A percentile compares a stretch with the other conserved stretches of the same genome.
Evolutionary conservation across 2,888 invertebrate genomes (phyloP).

Genomic region (Eupithecia vulgata): DNA sequence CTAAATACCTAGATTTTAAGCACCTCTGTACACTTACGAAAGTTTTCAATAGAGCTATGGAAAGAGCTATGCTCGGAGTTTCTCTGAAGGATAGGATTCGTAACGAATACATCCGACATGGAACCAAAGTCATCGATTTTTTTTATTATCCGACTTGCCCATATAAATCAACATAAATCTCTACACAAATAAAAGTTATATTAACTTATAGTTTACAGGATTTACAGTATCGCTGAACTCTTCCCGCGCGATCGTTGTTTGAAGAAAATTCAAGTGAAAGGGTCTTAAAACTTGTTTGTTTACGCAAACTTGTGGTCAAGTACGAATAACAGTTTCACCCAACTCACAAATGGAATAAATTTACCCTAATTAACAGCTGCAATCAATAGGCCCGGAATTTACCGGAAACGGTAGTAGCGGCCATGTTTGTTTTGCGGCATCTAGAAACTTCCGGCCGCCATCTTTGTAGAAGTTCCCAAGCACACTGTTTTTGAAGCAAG

Average conservation of each 20-base stretch:
- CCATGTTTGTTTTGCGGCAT: slow-evolving; percentile 48
- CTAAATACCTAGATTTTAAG: too few species aligned
- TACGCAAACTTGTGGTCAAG: background rate
- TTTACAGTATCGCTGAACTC: background rate
- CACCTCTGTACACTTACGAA: too few species aligned
- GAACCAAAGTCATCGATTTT: too few species aligned
- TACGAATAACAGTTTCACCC: background rate
- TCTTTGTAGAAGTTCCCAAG: slow-evolving; percentile 46
- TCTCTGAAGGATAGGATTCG: too few species aligned
- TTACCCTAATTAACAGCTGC: slow-evolving; percentile 12
- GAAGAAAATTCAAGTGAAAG: background rate
- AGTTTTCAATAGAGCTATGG: too few species aligned
- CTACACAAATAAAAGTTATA: too few species aligned
- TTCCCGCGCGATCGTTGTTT: background rate
- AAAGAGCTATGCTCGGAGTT: too few species aligned
- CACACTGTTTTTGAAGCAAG: slow-evolving; percentile 57
- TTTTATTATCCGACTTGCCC: too few species aligned
- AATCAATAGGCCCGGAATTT: slow-evolving; percentile 23
- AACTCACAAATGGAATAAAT: slow-evolving; percentile 2
- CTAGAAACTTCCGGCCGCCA: slow-evolving; percentile 47
- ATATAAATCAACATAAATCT: too few species aligned
- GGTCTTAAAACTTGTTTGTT: background rate
- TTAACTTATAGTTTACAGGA: background rate
- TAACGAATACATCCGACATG: too few species aligned
- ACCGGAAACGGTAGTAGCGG: slow-evolving; percentile 43